Evolutionary conservation across 2,888 invertebrate genomes (phyloP), one percentile per base, ranked within the genome.

Genomic region (Dermolepida albohirtum): DNA sequence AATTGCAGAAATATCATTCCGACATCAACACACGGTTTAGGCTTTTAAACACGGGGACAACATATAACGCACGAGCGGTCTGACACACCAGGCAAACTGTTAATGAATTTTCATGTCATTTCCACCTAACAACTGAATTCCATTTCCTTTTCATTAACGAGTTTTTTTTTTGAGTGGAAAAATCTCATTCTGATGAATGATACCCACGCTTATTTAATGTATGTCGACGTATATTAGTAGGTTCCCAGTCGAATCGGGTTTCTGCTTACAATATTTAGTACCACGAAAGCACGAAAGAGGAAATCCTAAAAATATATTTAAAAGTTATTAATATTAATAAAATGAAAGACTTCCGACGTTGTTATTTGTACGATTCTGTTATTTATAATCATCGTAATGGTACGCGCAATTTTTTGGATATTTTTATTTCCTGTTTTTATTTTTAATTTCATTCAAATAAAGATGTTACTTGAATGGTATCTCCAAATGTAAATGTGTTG

Each of bases 61-160:
- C 17, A 16, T 22, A 34, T 34, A 49, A 49, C 49, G 49, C 22
- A 49, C 22, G 49, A 17, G 49, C 22, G 49, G 22, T 5, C n/a
- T 10, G 22, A 22, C 22, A 8, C 47, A 49, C 34, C 47, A 16
- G 59, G 34, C 34, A 49, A 6, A 47, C 47, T 39, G 59, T 47
- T 62, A 62, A 62, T 62, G 59, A 62, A 62, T 62, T 62, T 47
- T 29, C 59, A 47, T 62, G 59, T 62, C 43, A 62, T 29, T 62
- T 62, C 49, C 47, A 62, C 17, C 43, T 49, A 62, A 49, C 59
- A 49, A 47, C 59, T 34, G 59, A 62, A 62, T 62, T 62, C 59
- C 59, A 62, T 62, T 62, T 62, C 59, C 59, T 62, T 49, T 62
- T 62, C 49, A 62, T 62, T 62, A 62, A 62, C 49, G 59, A 62